A percentile compares a stretch with the other conserved stretches of the same genome.
Evolutionary conservation across 1,140 invertebrate species (phyloP).

Genomic region (Danaus melanippus): DNA sequence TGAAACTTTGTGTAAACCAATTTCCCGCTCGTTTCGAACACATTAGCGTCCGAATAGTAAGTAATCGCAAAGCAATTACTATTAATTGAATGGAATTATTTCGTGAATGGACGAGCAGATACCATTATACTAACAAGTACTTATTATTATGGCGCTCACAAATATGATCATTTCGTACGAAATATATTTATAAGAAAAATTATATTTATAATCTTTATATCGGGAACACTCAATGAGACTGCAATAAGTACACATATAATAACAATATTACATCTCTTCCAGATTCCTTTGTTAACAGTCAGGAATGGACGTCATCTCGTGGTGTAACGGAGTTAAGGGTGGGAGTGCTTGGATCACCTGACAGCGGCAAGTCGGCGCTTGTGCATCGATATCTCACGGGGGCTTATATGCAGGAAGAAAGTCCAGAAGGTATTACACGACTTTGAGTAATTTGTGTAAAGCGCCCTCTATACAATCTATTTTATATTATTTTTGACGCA

Average conservation of each 20-base stretch:
- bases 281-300: constrained; percentile 99
- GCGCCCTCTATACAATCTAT: constrained; percentile 21
- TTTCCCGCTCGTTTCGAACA: no score
- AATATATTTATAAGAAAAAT: no score
- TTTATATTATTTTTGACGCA: neutral
- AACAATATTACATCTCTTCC: constrained; percentile 61
- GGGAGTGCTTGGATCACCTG: constrained; percentile 94
- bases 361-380: constrained; percentile 96
- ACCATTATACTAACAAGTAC: no score
- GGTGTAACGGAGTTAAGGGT: constrained; percentile 94
- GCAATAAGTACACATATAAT: no score
- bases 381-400: constrained; percentile 98
- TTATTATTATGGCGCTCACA: no score
- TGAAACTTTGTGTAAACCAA: no score
- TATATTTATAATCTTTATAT: no score
- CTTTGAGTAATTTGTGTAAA: constrained; percentile 3
- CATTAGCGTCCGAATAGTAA: no score
- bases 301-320: constrained; percentile 98
- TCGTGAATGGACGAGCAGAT: no score
- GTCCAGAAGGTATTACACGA: constrained; percentile 84
- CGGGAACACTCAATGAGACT: neutral
- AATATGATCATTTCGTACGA: no score
- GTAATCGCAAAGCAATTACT: no score
- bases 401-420: constrained; percentile 98
- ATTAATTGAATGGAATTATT: no score